These are phyloP conservation scores for Uria lomvia DNA, from an alignment of 2,113 vertebrate genomes.

Conservation along the genomic window DNA sequence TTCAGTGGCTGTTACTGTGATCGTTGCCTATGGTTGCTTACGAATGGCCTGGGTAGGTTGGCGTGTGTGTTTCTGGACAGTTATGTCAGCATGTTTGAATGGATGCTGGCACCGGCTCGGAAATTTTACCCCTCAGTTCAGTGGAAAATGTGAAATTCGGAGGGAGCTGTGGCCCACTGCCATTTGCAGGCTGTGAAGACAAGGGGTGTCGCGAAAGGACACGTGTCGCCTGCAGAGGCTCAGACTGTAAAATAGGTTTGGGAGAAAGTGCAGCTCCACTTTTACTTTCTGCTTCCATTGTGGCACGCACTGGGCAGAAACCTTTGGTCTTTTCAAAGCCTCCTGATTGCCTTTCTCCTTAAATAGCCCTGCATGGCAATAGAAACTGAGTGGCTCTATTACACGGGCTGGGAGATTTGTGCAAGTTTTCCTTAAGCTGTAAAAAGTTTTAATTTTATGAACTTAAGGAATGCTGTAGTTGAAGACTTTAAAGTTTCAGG, in stretches of 20 bases:
- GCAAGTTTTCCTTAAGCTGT: background rate
- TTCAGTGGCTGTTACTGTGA: background rate
- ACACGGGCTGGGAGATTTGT: background rate
- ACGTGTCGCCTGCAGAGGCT: fast-evolving
- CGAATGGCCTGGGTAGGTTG: background rate
- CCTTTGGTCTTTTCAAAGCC: slow-evolving; percentile 14
- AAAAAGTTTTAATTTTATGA: background rate
- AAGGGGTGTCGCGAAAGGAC: background rate
- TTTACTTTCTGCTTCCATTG: slow-evolving; percentile 7
- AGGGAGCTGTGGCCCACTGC: background rate
- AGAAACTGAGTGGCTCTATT: background rate
- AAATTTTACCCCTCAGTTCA: background rate
- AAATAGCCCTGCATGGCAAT: background rate
- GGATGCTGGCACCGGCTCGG: fast-evolving
- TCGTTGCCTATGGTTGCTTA: background rate
- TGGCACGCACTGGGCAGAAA: background rate
- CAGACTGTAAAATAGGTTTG: background rate
- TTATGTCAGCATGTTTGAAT: background rate
- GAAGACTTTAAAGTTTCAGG: background rate
- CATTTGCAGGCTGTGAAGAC: background rate
- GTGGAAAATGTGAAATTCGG: background rate
- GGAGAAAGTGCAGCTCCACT: background rate
- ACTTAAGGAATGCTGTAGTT: background rate
- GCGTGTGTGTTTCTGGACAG: background rate
- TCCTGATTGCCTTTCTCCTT: background rate